Percentiles rank a stretch among this genome's conserved stretches.
Conservation (phyloP, 2,888 invertebrate genomes). For the Andrena minutula region DNA sequence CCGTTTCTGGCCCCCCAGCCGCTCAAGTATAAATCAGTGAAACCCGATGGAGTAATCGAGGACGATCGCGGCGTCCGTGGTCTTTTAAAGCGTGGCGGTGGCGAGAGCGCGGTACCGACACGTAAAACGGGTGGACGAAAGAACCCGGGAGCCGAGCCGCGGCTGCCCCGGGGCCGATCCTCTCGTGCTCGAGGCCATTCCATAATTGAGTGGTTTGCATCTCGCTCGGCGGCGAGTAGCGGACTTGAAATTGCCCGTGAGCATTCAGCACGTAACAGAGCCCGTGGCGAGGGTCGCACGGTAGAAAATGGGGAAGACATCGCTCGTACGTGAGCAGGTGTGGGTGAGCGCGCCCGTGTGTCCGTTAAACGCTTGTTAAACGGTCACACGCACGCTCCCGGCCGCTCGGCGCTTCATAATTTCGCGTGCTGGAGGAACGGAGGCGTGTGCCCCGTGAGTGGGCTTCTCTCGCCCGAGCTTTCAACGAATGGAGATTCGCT, state of each 20-base stretch:
- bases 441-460: too few species aligned
- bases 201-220: conserved; percentile 84
- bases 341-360: background rate
- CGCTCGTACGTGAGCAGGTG: background rate
- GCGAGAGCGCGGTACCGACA: background rate
- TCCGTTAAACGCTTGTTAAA: conserved; percentile 7
- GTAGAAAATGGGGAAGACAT: background rate
- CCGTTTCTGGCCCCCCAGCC: conserved; percentile 27
- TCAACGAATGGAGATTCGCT: too few species aligned
- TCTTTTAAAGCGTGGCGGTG: conserved; percentile 4
- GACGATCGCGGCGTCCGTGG: conserved; percentile 34
- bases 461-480: too few species aligned
- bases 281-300: background rate
- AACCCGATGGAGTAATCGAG: conserved; percentile 45
- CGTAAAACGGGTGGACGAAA: conserved; percentile 26
- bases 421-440: too few species aligned
- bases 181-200: conserved; percentile 75
- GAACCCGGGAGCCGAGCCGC: conserved; percentile 30
- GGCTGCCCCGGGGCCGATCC: conserved; percentile 63
- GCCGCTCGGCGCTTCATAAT: too few species aligned
- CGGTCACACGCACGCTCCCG: background rate
- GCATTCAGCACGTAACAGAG: conserved; percentile 31
- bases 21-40: conserved; percentile 51
- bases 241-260: conserved; percentile 61
- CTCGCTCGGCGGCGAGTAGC: conserved; percentile 68